Percentiles rank a stretch among this genome's conserved stretches.
phyloP scores from a whole-genome alignment of 64 coral and sea anemone genomes.

The Actinia tenebrosa region DNA sequence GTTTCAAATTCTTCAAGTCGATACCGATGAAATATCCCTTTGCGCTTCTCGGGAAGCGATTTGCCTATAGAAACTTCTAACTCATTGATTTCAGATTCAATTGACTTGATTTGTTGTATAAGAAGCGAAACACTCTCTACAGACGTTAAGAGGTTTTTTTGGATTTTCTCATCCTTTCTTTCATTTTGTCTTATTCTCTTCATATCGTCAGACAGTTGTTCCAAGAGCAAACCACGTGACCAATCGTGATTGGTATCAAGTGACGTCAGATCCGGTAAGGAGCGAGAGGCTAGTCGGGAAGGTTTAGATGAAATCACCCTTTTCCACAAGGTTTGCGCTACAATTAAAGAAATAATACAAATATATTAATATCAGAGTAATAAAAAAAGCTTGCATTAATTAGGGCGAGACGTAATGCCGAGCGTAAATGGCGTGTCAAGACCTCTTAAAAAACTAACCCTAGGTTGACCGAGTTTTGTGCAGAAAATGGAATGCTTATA shows the following conservation, averaged over 20 bases:
- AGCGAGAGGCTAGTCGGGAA: neutral
- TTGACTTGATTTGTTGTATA: neutral
- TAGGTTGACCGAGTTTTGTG: too few species aligned
- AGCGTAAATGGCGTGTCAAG: too few species aligned
- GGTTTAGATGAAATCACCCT: neutral
- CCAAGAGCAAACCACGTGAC: neutral
- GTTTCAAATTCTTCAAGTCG: neutral
- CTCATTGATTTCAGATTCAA: neutral
- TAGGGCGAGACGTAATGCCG: too few species aligned
- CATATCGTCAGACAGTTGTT: neutral
- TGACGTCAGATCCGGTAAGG: conserved; percentile 19
- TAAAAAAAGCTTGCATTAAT: too few species aligned
- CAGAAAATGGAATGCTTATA: too few species aligned
- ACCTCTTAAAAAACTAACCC: too few species aligned
- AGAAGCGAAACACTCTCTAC: neutral
- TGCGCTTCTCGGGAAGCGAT: neutral
- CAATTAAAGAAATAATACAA: neutral
- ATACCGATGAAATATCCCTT: too few species aligned
- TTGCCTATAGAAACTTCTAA: neutral
- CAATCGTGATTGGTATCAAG: neutral
- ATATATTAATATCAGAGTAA: too few species aligned
- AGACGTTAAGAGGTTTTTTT: neutral
- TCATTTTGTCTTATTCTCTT: neutral
- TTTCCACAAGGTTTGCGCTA: neutral
- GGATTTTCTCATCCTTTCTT: neutral